These are phyloP conservation scores for Eulemur rubriventer DNA, from an alignment of 2,797 vertebrate species.

Conservation along the genomic window DNA sequence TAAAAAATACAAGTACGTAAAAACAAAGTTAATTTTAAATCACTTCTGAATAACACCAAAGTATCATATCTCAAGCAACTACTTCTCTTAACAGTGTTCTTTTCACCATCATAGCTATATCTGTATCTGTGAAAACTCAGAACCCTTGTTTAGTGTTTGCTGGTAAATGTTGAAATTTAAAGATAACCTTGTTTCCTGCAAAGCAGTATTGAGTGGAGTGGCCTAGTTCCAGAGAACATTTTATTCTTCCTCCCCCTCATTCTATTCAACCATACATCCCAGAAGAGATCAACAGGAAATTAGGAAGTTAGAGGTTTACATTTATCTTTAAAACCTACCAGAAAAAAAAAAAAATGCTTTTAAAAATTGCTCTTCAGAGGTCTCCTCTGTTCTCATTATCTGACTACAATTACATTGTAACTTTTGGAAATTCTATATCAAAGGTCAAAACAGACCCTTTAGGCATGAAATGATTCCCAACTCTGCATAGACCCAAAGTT, in stretches of 20 bases:
- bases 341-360: not conserved
- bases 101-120: not conserved
- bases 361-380: constrained; percentile 11
- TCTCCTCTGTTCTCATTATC: not conserved
- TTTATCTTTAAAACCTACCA: constrained; percentile 8
- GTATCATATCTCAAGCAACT: not conserved
- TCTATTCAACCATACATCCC: not conserved
- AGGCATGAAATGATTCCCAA: constrained; percentile 1
- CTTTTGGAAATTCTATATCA: not conserved
- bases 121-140: not conserved
- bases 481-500: not conserved
- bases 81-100: not conserved
- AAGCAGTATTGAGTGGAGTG: not conserved
- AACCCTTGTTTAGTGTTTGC: not conserved
- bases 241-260: not conserved
- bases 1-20: not conserved
- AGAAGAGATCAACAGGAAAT: not conserved
- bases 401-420: not conserved
- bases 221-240: not conserved
- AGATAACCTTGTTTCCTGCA: not conserved
- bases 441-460: constrained; percentile 31
- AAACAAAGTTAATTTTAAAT: not conserved
- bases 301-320: not conserved
- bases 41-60: not conserved
- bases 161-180: constrained; percentile 27